Conservation (phyloP, 2,113 vertebrate genomes). For the Pyrgilauda ruficollis region DNA sequence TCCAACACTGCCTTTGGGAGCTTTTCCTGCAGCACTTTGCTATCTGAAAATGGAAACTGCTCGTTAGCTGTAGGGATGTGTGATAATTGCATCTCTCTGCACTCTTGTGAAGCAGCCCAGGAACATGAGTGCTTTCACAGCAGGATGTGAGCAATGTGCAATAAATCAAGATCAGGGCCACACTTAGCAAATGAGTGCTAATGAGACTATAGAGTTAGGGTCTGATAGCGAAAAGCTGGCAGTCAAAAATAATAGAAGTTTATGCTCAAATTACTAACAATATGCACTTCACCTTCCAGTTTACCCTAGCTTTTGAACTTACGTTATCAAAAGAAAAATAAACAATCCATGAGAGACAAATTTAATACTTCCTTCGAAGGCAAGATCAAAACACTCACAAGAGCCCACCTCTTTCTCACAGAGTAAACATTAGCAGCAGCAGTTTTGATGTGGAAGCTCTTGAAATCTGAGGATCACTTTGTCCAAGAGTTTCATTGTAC, state of each 20-base stretch:
- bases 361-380: not conserved
- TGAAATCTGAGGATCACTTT: not conserved
- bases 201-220: not conserved
- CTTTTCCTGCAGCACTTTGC: not conserved
- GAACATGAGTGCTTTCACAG: not conserved
- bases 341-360: not conserved
- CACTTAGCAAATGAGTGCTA: not conserved
- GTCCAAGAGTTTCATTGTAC: not conserved
- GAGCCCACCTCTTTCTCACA: not conserved
- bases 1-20: not conserved
- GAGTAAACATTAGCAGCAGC: not conserved
- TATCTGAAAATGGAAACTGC: not conserved
- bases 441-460: not conserved
- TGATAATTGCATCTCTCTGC: not conserved
- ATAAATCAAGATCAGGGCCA: not conserved
- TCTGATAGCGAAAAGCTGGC: not conserved
- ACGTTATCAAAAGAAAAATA: not conserved
- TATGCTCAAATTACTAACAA: not conserved
- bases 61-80: not conserved
- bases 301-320: not conserved
- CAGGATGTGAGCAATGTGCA: not conserved
- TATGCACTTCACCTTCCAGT: not conserved
- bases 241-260: not conserved
- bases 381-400: not conserved
- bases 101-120: not conserved